Evolutionary conservation across 2,888 invertebrate species (phyloP).

Genomic region (Exocentrus adspersus): DNA sequence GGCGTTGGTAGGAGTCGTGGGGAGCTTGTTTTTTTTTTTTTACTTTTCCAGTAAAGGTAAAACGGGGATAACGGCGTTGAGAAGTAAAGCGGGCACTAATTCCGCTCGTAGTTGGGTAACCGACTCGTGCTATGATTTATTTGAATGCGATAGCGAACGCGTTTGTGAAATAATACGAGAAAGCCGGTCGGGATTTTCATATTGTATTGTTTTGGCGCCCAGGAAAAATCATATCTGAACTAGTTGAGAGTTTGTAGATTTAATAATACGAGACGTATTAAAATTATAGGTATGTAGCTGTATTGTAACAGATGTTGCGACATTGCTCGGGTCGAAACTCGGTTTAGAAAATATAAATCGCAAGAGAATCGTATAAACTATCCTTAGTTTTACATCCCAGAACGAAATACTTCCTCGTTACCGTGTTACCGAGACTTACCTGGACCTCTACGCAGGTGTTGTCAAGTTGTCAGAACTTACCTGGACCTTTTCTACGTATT

Average conservation of each 20-base stretch:
- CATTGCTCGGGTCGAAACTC: neutral
- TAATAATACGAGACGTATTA: slow-evolving; percentile 9
- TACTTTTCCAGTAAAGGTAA: slow-evolving; percentile 25
- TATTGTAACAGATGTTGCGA: neutral
- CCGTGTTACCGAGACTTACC: too few species aligned
- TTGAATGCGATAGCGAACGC: slow-evolving; percentile 32
- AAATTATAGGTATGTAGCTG: slow-evolving; percentile 9
- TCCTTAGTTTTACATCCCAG: neutral
- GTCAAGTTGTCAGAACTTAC: too few species aligned
- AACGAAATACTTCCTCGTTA: too few species aligned
- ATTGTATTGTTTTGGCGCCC: slow-evolving; percentile 20
- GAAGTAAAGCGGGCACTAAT: slow-evolving; percentile 33
- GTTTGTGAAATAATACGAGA: slow-evolving; percentile 35
- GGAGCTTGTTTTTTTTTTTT: slow-evolving; percentile 33
- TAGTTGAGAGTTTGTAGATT: neutral
- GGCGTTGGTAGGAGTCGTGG: slow-evolving; percentile 34
- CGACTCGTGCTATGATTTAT: slow-evolving; percentile 28
- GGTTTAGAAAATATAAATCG: neutral
- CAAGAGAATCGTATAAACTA: neutral
- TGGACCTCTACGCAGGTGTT: too few species aligned
- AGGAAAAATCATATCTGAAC: slow-evolving; percentile 2
- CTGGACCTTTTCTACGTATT: too few species aligned
- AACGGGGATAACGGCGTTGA: slow-evolving; percentile 37
- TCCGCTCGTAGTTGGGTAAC: slow-evolving; percentile 32
- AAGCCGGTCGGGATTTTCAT: slow-evolving; percentile 26